These are phyloP conservation scores for Symphodus melops DNA, from an alignment of 2,113 vertebrate species.

Conservation along the genomic window DNA sequence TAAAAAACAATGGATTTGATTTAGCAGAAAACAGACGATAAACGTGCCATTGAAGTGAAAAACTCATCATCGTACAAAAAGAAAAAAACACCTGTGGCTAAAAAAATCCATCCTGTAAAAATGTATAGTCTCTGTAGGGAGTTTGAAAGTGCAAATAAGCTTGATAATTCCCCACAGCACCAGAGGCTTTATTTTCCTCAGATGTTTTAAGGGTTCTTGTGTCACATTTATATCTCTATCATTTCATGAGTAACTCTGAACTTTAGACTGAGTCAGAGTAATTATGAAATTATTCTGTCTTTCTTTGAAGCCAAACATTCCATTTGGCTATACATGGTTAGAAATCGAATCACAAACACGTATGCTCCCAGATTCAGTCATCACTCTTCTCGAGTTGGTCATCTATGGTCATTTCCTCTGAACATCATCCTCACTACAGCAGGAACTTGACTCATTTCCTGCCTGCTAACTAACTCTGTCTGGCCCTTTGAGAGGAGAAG, in stretches of 20 bases:
- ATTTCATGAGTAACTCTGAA: neutral
- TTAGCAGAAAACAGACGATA: neutral
- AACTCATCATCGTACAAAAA: neutral
- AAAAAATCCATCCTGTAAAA: neutral
- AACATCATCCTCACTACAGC: conserved; percentile 58
- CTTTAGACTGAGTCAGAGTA: neutral
- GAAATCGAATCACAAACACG: conserved; percentile 35
- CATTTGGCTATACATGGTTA: conserved; percentile 24
- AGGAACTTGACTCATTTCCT: conserved; percentile 72
- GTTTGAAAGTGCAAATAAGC: conserved; percentile 23
- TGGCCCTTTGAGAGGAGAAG: conserved; percentile 34
- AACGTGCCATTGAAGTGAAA: neutral
- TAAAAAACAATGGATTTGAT: no score
- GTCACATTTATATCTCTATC: conserved; percentile 36
- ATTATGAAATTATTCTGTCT: conserved; percentile 16
- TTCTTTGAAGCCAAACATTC: conserved; percentile 16
- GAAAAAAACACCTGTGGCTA: neutral
- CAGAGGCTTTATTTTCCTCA: conserved; percentile 8
- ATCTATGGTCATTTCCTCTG: conserved; percentile 70
- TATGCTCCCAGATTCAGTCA: conserved; percentile 32
- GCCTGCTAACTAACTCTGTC: conserved; percentile 63
- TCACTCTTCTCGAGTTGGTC: conserved; percentile 49
- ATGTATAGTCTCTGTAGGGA: neutral
- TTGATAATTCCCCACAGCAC: conserved; percentile 14
- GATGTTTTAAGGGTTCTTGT: conserved; percentile 6